Conservation (phyloP, 2,797 vertebrate species). For the Molothrus aeneus region DNA sequence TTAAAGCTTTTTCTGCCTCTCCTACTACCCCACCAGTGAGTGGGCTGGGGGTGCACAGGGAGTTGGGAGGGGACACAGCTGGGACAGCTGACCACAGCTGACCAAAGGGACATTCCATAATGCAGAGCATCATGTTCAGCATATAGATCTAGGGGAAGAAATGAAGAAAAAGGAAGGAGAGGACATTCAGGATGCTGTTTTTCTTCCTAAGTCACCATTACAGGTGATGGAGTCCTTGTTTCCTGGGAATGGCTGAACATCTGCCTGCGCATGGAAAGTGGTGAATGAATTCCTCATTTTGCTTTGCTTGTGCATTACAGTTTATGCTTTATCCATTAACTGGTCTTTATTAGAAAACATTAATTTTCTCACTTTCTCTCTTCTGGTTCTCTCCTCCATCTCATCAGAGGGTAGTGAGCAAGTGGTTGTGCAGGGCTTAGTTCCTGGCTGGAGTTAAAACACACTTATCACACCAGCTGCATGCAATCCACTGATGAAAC, state of each 20-base stretch:
- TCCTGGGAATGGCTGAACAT: neutral
- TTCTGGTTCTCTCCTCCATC: neutral
- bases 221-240: neutral
- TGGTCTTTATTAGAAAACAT: neutral
- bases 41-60: too few species aligned
- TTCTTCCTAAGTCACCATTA: neutral
- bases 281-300: neutral
- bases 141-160: neutral
- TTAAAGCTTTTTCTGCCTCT: neutral
- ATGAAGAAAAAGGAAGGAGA: neutral
- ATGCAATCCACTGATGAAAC: neutral
- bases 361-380: neutral
- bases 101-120: neutral
- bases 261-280: fast-evolving
- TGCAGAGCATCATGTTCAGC: too few species aligned
- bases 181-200: neutral
- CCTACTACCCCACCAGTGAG: fast-evolving
- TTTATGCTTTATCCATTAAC: neutral
- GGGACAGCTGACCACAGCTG: neutral
- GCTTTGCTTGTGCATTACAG: fast-evolving
- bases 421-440: neutral
- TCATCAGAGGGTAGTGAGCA: neutral
- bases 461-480: neutral
- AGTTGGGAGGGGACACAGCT: neutral
- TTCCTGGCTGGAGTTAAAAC: neutral